phyloP scores from a whole-genome alignment of 2,888 invertebrate species.

The Helicoverpa assulta region DNA sequence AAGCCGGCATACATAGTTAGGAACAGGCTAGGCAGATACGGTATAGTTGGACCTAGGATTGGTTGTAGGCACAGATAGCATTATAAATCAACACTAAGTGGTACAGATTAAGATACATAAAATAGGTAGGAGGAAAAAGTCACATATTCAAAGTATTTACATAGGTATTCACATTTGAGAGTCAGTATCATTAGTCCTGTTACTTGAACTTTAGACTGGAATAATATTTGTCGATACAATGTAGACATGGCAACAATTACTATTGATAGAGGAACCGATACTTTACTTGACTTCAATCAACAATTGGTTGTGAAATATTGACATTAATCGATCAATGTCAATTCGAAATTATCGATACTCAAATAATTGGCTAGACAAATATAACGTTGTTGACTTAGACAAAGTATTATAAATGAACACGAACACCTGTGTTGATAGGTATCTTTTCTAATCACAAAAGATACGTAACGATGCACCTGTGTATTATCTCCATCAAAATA shows the following conservation, averaged over 20 bases:
- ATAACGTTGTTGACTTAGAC: not conserved
- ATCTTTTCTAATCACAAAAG: not conserved
- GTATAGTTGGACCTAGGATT: too few relatives aligned
- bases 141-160: too few relatives aligned
- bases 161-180: too few relatives aligned
- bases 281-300: conserved; percentile 20
- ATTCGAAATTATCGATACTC: conserved; percentile 12
- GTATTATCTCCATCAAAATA: conserved; percentile 1
- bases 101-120: too few relatives aligned
- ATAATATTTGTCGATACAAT: conserved; percentile 9
- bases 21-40: too few relatives aligned
- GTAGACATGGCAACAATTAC: conserved; percentile 20
- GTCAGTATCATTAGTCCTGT: not conserved
- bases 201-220: conserved; percentile 15
- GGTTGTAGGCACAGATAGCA: too few relatives aligned
- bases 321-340: conserved; percentile 17
- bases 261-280: conserved; percentile 11
- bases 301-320: conserved; percentile 24
- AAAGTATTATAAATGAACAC: conserved; percentile 1
- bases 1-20: too few relatives aligned
- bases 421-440: not conserved
- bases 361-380: conserved; percentile 2
- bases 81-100: too few relatives aligned
- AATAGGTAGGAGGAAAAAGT: too few relatives aligned
- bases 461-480: not conserved